Conservation (phyloP, 2,797 vertebrate genomes). For the Danio jaintianensis region DNA sequence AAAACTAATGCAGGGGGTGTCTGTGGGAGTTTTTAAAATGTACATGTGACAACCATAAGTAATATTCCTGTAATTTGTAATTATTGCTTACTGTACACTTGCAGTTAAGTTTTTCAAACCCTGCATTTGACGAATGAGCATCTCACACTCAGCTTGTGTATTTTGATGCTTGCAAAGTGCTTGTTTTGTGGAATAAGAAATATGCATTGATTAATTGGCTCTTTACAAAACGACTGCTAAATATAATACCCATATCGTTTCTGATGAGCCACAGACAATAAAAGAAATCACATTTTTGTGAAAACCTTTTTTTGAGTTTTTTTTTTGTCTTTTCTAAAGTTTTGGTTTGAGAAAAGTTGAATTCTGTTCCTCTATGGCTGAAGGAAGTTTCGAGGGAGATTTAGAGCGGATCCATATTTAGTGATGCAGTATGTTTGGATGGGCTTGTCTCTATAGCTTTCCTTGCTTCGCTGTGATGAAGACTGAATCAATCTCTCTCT, state of each 20-base stretch:
- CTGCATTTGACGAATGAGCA: too few relatives aligned
- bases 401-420: not conserved
- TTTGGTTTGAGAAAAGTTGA: not conserved
- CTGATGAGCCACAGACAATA: not conserved
- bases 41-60: too few relatives aligned
- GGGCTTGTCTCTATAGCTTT: constrained; percentile 38
- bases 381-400: constrained; percentile 10
- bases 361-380: not conserved
- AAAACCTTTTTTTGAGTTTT: not conserved
- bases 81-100: too few relatives aligned
- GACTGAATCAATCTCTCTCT: constrained; percentile 26
- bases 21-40: too few relatives aligned
- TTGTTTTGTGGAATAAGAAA: not conserved
- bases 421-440: constrained; percentile 14
- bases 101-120: too few relatives aligned
- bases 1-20: too few relatives aligned
- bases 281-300: not conserved
- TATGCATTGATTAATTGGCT: not conserved
- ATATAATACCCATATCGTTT: not conserved
- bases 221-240: not conserved
- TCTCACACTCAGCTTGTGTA: not conserved
- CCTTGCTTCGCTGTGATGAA: constrained; percentile 15
- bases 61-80: too few relatives aligned
- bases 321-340: constrained; percentile 11
- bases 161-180: not conserved